phyloP scores from a whole-genome alignment of 2,888 invertebrate species.

The Acronicta aceris region DNA sequence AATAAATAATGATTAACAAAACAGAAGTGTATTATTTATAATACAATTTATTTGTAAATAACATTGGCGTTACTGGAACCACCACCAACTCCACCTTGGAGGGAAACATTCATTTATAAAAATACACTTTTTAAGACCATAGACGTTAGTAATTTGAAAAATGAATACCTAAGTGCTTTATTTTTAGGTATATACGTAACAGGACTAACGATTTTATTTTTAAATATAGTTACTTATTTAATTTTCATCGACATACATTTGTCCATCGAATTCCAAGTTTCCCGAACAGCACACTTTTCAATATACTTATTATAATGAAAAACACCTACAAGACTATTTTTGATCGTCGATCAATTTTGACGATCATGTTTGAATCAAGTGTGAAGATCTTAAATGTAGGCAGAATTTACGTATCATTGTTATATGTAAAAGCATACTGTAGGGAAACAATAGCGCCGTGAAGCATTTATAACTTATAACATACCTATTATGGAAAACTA shows the following conservation, averaged over 20 bases:
- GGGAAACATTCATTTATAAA: slow-evolving; percentile 8
- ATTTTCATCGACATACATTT: slow-evolving; percentile 6
- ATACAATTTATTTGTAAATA: slow-evolving; percentile 14
- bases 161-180: too few species aligned
- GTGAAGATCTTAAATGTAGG: slow-evolving; percentile 9
- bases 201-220: background rate
- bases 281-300: slow-evolving; percentile 1
- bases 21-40: slow-evolving; percentile 58
- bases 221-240: background rate
- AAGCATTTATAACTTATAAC: background rate
- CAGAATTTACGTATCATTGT: background rate
- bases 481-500: background rate
- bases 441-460: background rate
- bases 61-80: slow-evolving; percentile 3
- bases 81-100: slow-evolving; percentile 8
- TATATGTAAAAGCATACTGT: background rate
- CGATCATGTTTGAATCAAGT: slow-evolving; percentile 2
- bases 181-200: background rate
- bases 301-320: slow-evolving; percentile 1
- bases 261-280: too few species aligned
- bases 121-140: background rate
- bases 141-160: background rate
- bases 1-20: slow-evolving; percentile 85
- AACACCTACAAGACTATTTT: slow-evolving; percentile 3
- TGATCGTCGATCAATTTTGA: slow-evolving; percentile 7